Evolutionary conservation across 2,797 vertebrate species (phyloP), one percentile per base, ranked within the genome.

Genomic region (Craterocephalus amniculus): DNA sequence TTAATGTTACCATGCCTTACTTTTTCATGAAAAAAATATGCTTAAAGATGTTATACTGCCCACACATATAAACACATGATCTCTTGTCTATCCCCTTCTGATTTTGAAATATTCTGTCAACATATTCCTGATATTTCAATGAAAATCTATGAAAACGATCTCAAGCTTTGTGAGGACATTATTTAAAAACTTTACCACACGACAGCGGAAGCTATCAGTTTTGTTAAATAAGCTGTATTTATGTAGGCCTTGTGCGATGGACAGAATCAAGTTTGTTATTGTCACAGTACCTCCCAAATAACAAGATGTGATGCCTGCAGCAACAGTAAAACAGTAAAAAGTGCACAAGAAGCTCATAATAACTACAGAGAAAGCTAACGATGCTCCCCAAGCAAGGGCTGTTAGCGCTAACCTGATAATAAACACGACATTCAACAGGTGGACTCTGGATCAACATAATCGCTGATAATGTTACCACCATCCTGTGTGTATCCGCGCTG

Each of bases 241-340:
- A 61, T 70, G 32, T 1, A 55, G 58, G 52, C 81, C 85, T 65
- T 76, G 81, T 89, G 88, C 34, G 72, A 56, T 51, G 87, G 80
- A 80, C 86, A 88, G 78, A 52, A 67, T 36, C 38, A 36, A 18
- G 18, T 27, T 27, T 26, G 51, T 61, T 79, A 66, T 70, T 81
- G 45, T 48, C 54, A 54, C n/a, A n/a, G n/a, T n/a, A n/a, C n/a
- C n/a, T n/a, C n/a, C n/a, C n/a, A n/a, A n/a, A 26, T 5, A 59
- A 59, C 18, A 36, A 55, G 36, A 40, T 14, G 32, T 11, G 34
- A 10, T 14, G 61, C 2, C 2, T 54, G 13, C 38, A 61, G 6
- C 56, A n/a, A n/a, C n/a, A n/a, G n/a, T n/a, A n/a, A n/a, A n/a
- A n/a, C n/a, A n/a, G n/a, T n/a, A n/a, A n/a, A n/a, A n/a, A n/a